phyloP scores from a whole-genome alignment of 1,140 invertebrate species.

The Theocolax elegans region DNA sequence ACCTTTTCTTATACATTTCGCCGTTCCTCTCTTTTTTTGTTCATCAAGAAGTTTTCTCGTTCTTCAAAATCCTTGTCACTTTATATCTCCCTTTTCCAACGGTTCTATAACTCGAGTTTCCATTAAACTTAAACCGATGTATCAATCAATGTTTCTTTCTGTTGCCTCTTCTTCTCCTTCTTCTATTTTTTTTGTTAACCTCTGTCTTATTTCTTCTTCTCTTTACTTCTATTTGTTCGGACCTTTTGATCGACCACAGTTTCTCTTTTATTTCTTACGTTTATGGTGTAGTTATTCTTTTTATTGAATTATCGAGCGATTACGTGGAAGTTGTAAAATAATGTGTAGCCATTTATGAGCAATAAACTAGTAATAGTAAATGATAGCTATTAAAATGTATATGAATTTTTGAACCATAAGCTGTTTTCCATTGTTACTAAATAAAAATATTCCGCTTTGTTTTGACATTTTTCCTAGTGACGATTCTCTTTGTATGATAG shows the following conservation, averaged over 20 bases:
- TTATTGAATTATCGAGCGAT: neutral
- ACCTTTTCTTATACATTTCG: too few relatives aligned
- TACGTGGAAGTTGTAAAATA: neutral
- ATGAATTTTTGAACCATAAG: too few relatives aligned
- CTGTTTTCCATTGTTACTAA: too few relatives aligned
- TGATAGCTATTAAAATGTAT: neutral
- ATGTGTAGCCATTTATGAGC: constrained; percentile 1
- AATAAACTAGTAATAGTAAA: neutral
- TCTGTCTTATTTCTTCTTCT: constrained; percentile 2
- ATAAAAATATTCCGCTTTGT: too few relatives aligned
- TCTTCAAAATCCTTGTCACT: constrained; percentile 34
- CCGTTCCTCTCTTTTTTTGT: neutral
- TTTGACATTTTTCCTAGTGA: too few relatives aligned
- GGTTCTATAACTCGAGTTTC: constrained; percentile 9
- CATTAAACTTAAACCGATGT: constrained; percentile 38
- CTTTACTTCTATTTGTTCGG: constrained; percentile 1
- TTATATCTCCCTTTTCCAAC: neutral
- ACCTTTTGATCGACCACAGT: constrained; percentile 17
- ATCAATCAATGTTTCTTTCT: constrained; percentile 38
- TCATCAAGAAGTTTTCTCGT: constrained; percentile 32
- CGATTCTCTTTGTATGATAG: too few relatives aligned
- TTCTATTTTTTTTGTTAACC: neutral
- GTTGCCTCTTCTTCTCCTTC: neutral
- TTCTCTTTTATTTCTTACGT: constrained; percentile 5
- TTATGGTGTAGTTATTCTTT: neutral